Evolutionary conservation across 2,888 invertebrate species (phyloP).

Genomic region (Cenopis cana): DNA sequence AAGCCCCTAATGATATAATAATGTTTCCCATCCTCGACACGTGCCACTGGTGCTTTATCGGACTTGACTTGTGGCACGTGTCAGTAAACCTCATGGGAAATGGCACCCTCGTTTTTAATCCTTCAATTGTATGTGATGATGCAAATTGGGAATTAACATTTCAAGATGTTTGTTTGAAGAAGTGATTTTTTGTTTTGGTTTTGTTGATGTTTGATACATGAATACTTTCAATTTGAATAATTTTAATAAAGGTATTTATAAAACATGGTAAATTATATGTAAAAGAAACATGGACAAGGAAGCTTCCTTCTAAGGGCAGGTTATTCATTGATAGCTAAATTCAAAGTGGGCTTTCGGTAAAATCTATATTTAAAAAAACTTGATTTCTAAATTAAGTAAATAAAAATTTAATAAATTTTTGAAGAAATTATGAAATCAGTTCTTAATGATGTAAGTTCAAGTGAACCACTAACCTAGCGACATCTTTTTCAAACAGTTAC

Average conservation of each 20-base stretch:
- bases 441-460: neutral
- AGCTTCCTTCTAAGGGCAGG: too few species aligned
- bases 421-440: too few species aligned
- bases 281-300: too few species aligned
- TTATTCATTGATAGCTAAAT: too few species aligned
- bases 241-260: too few species aligned
- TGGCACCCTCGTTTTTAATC: constrained; percentile 24
- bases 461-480: constrained; percentile 5
- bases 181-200: neutral
- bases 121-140: constrained; percentile 25
- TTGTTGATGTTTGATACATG: neutral
- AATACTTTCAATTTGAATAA: neutral
- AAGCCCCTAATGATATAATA: constrained; percentile 40
- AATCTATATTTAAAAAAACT: too few species aligned
- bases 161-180: neutral
- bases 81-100: constrained; percentile 40
- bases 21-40: constrained; percentile 33
- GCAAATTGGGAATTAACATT: constrained; percentile 26
- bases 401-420: too few species aligned
- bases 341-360: too few species aligned
- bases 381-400: too few species aligned
- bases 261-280: too few species aligned
- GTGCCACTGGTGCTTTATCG: constrained; percentile 29
- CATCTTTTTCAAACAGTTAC: constrained; percentile 6
- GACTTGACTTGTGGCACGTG: constrained; percentile 23